phyloP scores from a whole-genome alignment of 2,888 invertebrate genomes.

The Cybosia mesomella region DNA sequence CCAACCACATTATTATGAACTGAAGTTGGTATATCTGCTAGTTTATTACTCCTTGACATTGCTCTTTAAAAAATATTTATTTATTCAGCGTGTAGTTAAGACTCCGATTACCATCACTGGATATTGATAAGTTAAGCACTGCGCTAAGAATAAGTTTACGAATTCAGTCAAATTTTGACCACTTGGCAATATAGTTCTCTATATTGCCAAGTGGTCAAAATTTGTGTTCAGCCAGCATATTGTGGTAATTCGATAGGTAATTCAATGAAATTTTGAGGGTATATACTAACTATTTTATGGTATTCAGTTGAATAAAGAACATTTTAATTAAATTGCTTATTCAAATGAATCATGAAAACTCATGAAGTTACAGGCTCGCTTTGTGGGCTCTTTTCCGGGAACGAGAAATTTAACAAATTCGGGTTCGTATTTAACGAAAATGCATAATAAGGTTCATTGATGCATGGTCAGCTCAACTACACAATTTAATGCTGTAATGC shows the following conservation, averaged over 20 bases:
- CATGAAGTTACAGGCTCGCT: background rate
- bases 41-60: slow-evolving; percentile 13
- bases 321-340: no score
- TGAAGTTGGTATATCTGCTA: slow-evolving; percentile 11
- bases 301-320: no score
- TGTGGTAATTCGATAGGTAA: no score
- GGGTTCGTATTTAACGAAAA: no score
- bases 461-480: no score
- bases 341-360: no score
- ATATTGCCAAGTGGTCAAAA: no score
- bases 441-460: no score
- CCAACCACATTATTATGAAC: slow-evolving; percentile 29
- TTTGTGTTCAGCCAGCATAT: no score
- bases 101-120: background rate
- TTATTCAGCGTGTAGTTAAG: background rate
- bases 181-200: no score
- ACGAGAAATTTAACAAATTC: background rate
- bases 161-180: background rate
- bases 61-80: background rate
- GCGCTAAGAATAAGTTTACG: background rate
- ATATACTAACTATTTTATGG: no score
- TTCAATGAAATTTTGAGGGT: no score
- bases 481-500: background rate
- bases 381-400: background rate
- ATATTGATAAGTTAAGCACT: background rate